Conservation (phyloP, 2,113 vertebrate species). For the Strix uralensis region DNA sequence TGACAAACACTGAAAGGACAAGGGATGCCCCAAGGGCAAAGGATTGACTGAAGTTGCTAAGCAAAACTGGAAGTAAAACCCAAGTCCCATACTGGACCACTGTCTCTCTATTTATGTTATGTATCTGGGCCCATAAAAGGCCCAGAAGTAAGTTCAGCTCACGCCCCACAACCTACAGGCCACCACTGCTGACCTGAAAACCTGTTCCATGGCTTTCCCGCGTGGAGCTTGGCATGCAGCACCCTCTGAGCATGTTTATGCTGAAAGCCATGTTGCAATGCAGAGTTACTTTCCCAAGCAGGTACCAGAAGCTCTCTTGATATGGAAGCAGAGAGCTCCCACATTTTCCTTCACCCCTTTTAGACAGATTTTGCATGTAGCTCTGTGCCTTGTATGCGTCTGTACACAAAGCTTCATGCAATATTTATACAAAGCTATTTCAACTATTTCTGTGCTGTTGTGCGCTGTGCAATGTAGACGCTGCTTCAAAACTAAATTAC, state of each 20-base stretch:
- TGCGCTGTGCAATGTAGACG: not conserved
- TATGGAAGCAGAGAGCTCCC: not conserved
- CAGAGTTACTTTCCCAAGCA: not conserved
- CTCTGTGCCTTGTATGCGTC: not conserved
- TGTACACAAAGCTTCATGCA: conserved; percentile 35
- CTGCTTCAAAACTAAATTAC: not conserved
- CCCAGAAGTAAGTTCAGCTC: not conserved
- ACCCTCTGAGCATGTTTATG: not conserved
- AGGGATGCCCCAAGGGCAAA: not conserved
- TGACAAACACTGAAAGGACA: not conserved
- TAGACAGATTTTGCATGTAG: not conserved
- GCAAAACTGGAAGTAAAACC: not conserved
- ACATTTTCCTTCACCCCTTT: not conserved
- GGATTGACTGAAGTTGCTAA: not conserved
- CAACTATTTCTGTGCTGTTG: not conserved
- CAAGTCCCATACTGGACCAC: not conserved
- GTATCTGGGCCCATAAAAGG: not conserved
- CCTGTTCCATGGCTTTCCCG: not conserved
- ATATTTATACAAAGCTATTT: conserved; percentile 38
- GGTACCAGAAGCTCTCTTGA: not conserved
- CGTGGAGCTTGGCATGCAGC: not conserved
- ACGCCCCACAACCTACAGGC: not conserved
- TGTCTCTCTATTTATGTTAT: not conserved
- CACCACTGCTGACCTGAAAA: not conserved
- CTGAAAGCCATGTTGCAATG: not conserved